These are phyloP conservation scores for Indicator indicator DNA, from an alignment of 2,113 vertebrate species.

Conservation along the genomic window DNA sequence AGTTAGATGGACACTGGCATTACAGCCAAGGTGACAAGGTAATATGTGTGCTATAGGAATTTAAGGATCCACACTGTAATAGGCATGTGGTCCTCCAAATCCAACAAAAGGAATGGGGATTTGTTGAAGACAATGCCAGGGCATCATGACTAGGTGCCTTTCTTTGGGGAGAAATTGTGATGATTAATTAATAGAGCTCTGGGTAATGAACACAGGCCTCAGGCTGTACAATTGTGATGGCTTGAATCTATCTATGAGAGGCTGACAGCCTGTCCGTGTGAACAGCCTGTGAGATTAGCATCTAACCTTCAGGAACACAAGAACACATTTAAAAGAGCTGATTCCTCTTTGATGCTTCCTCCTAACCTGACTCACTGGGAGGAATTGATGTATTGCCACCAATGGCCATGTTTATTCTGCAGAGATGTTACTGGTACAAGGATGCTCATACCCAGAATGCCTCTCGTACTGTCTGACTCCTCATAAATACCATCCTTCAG, in stretches of 20 bases:
- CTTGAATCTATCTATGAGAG: neutral
- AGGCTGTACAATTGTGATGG: neutral
- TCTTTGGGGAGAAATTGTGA: neutral
- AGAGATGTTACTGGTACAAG: neutral
- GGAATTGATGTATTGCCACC: neutral
- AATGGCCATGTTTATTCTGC: neutral
- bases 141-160: neutral
- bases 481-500: neutral
- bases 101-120: neutral
- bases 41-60: neutral
- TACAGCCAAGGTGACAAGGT: rapidly evolving
- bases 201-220: neutral
- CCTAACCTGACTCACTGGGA: neutral
- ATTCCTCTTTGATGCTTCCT: neutral
- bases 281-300: neutral
- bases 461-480: neutral
- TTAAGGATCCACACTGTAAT: neutral
- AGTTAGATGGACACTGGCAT: neutral
- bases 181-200: neutral
- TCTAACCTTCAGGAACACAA: neutral
- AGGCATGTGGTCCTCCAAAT: neutral
- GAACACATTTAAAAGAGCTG: neutral
- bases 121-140: neutral
- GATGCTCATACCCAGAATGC: neutral
- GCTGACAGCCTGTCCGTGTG: neutral